Percentiles rank a stretch among this genome's conserved stretches.
Conservation (phyloP, 2,888 invertebrate genomes). For the Apodemia zela region DNA sequence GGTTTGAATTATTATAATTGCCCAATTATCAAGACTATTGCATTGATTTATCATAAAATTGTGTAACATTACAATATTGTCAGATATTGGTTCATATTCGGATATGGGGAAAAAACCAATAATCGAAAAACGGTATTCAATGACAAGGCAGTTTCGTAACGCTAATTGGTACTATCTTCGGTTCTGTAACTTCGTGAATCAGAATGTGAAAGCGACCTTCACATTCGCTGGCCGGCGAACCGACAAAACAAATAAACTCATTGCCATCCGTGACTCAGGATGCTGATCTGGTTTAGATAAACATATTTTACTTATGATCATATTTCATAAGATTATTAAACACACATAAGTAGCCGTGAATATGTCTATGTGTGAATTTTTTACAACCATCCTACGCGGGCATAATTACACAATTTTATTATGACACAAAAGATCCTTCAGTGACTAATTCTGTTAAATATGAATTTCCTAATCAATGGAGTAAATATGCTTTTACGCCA, state of each 20-base stretch:
- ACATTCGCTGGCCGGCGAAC: constrained; percentile 38
- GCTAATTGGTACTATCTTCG: constrained; percentile 25
- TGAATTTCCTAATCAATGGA: no score
- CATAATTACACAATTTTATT: background rate
- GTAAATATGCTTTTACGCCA: no score
- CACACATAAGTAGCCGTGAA: constrained; percentile 10
- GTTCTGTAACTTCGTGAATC: constrained; percentile 41
- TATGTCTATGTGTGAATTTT: background rate
- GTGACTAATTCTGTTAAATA: no score
- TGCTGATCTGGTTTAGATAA: constrained; percentile 9
- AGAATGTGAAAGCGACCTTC: constrained; percentile 62
- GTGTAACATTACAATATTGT: constrained; percentile 6
- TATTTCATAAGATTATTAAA: background rate
- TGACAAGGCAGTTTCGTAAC: constrained; percentile 24
- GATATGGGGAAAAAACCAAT: constrained; percentile 16
- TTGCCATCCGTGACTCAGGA: constrained; percentile 17
- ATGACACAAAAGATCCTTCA: background rate
- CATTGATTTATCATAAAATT: background rate
- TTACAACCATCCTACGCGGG: background rate
- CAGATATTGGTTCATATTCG: constrained; percentile 15
- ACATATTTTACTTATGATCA: constrained; percentile 13
- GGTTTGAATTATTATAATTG: background rate
- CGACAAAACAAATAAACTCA: constrained; percentile 43
- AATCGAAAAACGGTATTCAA: constrained; percentile 16
- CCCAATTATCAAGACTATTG: background rate